Evolutionary conservation across 2,113 vertebrate species (phyloP).

Genomic region (Syngnathus scovelli): DNA sequence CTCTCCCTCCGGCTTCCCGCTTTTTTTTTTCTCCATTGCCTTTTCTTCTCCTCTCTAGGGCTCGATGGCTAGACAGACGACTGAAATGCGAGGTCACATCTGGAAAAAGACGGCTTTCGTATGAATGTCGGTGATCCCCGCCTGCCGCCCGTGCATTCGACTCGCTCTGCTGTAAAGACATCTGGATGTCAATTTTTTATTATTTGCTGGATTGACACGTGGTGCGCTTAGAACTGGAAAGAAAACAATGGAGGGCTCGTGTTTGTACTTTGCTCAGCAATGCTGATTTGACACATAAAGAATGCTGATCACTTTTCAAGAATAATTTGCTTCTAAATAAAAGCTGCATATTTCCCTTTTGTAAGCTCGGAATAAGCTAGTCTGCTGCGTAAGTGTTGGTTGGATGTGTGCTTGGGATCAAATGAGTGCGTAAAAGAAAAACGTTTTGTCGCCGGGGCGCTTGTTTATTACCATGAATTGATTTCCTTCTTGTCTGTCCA

Average conservation of each 20-base stretch:
- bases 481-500: slow-evolving; percentile 46
- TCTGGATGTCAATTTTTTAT: slow-evolving; percentile 56
- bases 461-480: slow-evolving; percentile 38
- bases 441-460: slow-evolving; percentile 48
- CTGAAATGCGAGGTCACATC: slow-evolving; percentile 30
- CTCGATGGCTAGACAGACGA: slow-evolving; percentile 8
- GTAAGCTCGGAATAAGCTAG: slow-evolving; percentile 70
- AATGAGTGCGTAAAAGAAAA: slow-evolving; percentile 45
- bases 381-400: slow-evolving; percentile 59
- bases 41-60: slow-evolving; percentile 51
- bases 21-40: slow-evolving; percentile 52
- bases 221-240: slow-evolving; percentile 51
- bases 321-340: slow-evolving; percentile 32
- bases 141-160: slow-evolving; percentile 27
- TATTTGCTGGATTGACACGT: slow-evolving; percentile 50
- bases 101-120: slow-evolving; percentile 52
- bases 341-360: slow-evolving; percentile 36
- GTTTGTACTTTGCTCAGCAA: slow-evolving; percentile 49
- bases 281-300: slow-evolving; percentile 68
- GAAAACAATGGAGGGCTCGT: slow-evolving; percentile 58
- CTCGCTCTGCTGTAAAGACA: slow-evolving; percentile 53
- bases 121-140: slow-evolving; percentile 66
- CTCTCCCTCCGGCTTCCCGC: slow-evolving; percentile 33
- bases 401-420: slow-evolving; percentile 50
- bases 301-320: slow-evolving; percentile 64